A percentile compares a stretch with the other conserved stretches of the same genome.
Conservation (phyloP, 2,888 invertebrate species). For the Scelioninae gen. 1 region DNA sequence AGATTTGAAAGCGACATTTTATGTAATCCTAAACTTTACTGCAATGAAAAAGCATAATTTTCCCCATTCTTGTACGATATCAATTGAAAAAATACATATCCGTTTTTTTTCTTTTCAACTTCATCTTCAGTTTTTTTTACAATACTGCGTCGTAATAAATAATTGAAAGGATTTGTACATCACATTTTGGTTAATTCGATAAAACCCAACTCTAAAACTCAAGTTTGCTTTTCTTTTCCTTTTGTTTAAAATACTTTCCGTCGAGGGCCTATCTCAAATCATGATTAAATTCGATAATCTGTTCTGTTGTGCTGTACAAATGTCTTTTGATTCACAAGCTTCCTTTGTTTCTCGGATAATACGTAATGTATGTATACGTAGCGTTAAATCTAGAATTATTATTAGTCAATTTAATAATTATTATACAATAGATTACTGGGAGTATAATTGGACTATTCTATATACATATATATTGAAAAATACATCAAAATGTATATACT, state of each 20-base stretch:
- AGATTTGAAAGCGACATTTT: slow-evolving; percentile 38
- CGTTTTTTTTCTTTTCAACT: background rate
- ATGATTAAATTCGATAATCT: slow-evolving; percentile 33
- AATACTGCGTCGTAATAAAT: slow-evolving; percentile 38
- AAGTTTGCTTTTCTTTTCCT: slow-evolving; percentile 1
- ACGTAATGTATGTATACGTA: slow-evolving; percentile 20
- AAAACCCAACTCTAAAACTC: slow-evolving; percentile 12
- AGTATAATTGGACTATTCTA: slow-evolving; percentile 67
- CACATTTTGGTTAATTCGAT: slow-evolving; percentile 27
- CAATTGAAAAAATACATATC: slow-evolving; percentile 48
- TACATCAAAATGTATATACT: slow-evolving; percentile 68
- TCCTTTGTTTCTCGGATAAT: slow-evolving; percentile 30
- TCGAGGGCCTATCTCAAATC: slow-evolving; percentile 51
- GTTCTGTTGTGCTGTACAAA: slow-evolving; percentile 52
- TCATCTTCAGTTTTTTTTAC: background rate
- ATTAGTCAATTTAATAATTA: slow-evolving; percentile 51
- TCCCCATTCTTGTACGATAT: slow-evolving; percentile 56
- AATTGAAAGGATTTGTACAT: slow-evolving; percentile 44
- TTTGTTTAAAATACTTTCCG: slow-evolving; percentile 67
- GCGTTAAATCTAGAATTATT: slow-evolving; percentile 54
- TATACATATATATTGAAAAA: slow-evolving; percentile 71
- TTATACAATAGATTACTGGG: slow-evolving; percentile 62
- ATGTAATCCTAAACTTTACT: slow-evolving; percentile 42
- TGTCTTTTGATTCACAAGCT: slow-evolving; percentile 57
- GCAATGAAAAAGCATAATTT: slow-evolving; percentile 68